A percentile compares a stretch with the other conserved stretches of the same genome.
These are phyloP conservation scores for Pangasius djambal DNA, from an alignment of 2,797 vertebrate species.

Conservation along the genomic window DNA sequence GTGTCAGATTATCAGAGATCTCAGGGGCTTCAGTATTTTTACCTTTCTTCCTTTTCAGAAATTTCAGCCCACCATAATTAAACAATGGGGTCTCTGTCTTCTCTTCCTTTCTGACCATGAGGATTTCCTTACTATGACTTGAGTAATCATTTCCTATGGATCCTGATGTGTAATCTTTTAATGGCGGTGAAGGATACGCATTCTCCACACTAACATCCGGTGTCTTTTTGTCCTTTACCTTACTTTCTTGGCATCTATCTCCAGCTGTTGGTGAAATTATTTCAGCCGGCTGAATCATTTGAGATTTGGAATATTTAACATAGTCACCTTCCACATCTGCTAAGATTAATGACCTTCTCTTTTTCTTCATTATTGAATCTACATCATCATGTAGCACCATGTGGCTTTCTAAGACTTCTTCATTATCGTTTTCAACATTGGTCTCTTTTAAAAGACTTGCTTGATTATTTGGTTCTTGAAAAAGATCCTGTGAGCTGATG, in stretches of 20 bases:
- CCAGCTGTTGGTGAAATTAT: background rate
- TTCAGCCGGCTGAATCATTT: background rate
- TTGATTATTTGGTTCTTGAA: constrained; percentile 22
- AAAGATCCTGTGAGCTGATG: constrained; percentile 33
- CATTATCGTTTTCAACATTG: background rate
- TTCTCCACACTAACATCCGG: background rate
- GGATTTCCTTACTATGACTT: background rate
- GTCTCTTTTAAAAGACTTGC: background rate
- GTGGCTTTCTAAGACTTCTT: background rate
- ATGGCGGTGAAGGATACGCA: background rate
- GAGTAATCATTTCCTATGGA: background rate
- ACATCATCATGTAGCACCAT: background rate
- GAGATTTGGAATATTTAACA: constrained; percentile 3
- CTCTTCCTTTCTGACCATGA: background rate
- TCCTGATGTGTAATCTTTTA: background rate
- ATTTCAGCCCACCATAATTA: constrained; percentile 23
- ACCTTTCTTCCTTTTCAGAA: constrained; percentile 37
- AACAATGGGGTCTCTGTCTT: constrained; percentile 32
- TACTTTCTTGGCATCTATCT: background rate
- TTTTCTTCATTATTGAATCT: background rate
- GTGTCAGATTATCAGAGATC: background rate
- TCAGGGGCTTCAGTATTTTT: background rate
- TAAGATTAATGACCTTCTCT: background rate
- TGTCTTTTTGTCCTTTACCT: background rate
- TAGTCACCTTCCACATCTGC: background rate